These are phyloP conservation scores for Sisyra nigra DNA, from an alignment of 2,888 invertebrate species.

Conservation along the genomic window DNA sequence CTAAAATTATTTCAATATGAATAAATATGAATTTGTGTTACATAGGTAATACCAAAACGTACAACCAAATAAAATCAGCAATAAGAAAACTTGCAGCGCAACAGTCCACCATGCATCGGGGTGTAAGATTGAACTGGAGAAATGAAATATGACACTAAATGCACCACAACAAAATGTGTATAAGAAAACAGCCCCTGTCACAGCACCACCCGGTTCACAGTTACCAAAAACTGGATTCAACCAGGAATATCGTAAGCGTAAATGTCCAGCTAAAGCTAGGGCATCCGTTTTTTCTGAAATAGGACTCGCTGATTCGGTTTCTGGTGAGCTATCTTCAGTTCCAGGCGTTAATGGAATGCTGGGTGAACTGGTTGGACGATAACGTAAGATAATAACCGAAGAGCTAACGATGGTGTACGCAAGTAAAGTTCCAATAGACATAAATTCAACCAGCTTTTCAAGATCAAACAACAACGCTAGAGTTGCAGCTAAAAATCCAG, in stretches of 20 bases:
- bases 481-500: conserved; percentile 57
- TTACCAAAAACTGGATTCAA: conserved; percentile 54
- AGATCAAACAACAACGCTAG: conserved; percentile 78
- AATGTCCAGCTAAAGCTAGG: conserved; percentile 50
- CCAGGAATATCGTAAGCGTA: conserved; percentile 58
- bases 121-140: conserved; percentile 31
- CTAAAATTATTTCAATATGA: conserved; percentile 23
- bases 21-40: not conserved
- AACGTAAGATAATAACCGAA: conserved; percentile 67
- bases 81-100: conserved; percentile 41
- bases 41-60: conserved; percentile 22
- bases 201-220: conserved; percentile 61
- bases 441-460: conserved; percentile 80
- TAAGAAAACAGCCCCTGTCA: conserved; percentile 52
- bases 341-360: conserved; percentile 8
- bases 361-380: conserved; percentile 6
- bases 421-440: conserved; percentile 80
- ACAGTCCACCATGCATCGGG: conserved; percentile 52
- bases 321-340: conserved; percentile 8
- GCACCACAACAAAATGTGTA: conserved; percentile 51
- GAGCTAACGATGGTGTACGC: conserved; percentile 88
- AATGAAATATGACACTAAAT: conserved; percentile 48
- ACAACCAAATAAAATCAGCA: conserved; percentile 46
- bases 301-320: conserved; percentile 23
- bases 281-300: conserved; percentile 17